Evolutionary conservation across 2,888 invertebrate genomes (phyloP).

Genomic region (Phytoseiulus persimilis): DNA sequence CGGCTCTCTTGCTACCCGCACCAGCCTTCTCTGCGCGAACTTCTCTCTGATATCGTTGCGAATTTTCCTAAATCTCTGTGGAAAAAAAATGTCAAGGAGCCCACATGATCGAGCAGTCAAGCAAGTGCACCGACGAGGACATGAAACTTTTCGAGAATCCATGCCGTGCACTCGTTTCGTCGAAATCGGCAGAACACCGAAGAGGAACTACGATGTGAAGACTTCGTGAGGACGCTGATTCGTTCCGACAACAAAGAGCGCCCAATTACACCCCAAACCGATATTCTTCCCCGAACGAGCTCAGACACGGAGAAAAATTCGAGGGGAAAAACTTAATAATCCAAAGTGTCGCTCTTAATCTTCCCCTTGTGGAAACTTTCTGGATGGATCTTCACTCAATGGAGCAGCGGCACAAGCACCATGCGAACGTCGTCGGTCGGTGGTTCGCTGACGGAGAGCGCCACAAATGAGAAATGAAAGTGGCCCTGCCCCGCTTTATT

Average conservation of each 20-base stretch:
- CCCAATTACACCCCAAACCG: neutral
- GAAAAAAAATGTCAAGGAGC: too few species aligned
- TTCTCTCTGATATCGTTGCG: too few species aligned
- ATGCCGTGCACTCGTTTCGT: too few species aligned
- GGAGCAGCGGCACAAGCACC: neutral
- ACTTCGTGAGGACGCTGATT: neutral
- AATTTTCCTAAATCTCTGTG: too few species aligned
- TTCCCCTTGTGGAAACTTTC: neutral
- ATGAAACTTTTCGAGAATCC: too few species aligned
- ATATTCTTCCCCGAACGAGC: neutral
- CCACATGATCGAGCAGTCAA: too few species aligned
- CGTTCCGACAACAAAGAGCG: neutral
- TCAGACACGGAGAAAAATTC: neutral
- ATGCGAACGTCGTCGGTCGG: neutral
- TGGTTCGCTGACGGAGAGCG: neutral
- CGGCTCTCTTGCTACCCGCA: too few species aligned
- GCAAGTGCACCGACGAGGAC: too few species aligned
- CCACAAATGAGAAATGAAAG: conserved; percentile 5
- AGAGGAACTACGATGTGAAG: neutral
- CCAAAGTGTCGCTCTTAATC: neutral
- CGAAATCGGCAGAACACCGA: neutral
- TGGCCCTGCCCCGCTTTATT: neutral
- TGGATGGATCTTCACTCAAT: neutral
- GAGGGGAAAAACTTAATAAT: neutral
- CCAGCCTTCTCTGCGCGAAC: too few species aligned